These are phyloP conservation scores for Cephonodes hylas DNA, from an alignment of 2,888 invertebrate species.

Conservation along the genomic window DNA sequence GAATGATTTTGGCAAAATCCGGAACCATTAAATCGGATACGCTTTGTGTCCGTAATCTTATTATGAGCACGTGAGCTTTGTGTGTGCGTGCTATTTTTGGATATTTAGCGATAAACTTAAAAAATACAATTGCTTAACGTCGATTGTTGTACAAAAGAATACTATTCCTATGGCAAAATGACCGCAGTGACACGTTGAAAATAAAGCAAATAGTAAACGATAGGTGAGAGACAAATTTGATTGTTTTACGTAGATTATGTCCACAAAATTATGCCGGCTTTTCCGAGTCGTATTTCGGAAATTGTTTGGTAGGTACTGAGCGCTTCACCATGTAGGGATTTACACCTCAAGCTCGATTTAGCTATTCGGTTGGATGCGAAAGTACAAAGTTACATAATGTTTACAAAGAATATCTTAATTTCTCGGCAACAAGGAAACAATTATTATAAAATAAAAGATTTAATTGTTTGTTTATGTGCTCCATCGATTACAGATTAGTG, in stretches of 20 bases:
- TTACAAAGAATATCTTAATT: not conserved
- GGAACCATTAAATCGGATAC: conserved; percentile 61
- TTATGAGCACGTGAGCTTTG: conserved; percentile 74
- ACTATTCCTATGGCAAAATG: too few relatives aligned
- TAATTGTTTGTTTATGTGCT: conserved; percentile 18
- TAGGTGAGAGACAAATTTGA: too few relatives aligned
- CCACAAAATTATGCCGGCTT: too few relatives aligned
- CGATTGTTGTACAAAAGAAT: not conserved
- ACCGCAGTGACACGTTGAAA: too few relatives aligned
- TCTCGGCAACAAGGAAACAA: not conserved
- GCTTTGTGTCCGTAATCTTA: conserved; percentile 64
- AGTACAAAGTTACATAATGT: not conserved
- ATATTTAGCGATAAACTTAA: conserved; percentile 54
- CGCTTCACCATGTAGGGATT: too few relatives aligned
- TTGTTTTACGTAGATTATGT: too few relatives aligned
- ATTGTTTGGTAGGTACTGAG: too few relatives aligned
- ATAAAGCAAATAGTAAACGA: too few relatives aligned
- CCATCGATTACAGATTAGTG: conserved; percentile 12
- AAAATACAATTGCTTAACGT: not conserved
- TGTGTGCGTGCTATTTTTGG: conserved; percentile 67
- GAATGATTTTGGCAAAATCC: conserved; percentile 42
- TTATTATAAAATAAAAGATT: not conserved
- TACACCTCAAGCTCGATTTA: too few relatives aligned
- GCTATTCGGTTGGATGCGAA: too few relatives aligned
- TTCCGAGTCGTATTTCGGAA: too few relatives aligned